phyloP scores from a whole-genome alignment of 2,888 invertebrate species.

The Brassicogethes aeneus region DNA sequence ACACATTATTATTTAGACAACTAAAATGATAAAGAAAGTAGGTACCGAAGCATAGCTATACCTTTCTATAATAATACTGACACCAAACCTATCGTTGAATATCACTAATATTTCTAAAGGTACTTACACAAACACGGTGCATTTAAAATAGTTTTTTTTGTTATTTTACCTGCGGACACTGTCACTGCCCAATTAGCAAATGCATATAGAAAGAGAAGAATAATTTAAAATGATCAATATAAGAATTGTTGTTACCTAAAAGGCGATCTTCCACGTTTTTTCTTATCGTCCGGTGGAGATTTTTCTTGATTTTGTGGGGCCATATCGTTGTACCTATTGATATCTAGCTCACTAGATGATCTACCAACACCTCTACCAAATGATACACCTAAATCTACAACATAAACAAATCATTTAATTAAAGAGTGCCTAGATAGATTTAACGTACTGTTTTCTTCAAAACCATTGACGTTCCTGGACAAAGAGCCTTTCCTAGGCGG shows the following conservation, averaged over 20 bases:
- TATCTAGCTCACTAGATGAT: slow-evolving; percentile 68
- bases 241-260: slow-evolving; percentile 55
- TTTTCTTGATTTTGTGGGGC: slow-evolving; percentile 33
- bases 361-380: slow-evolving; percentile 50
- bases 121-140: too few species aligned
- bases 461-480: slow-evolving; percentile 43
- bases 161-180: slow-evolving; percentile 15
- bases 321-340: slow-evolving; percentile 58
- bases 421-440: too few species aligned
- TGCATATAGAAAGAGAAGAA: slow-evolving; percentile 10
- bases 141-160: neutral
- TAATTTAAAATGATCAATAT: slow-evolving; percentile 7
- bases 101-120: too few species aligned
- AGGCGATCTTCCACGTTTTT: slow-evolving; percentile 80
- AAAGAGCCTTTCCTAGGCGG: slow-evolving; percentile 72
- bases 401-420: neutral
- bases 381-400: slow-evolving; percentile 20
- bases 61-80: too few species aligned
- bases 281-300: slow-evolving; percentile 48
- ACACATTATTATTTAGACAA: neutral
- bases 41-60: too few species aligned
- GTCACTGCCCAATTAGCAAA: slow-evolving; percentile 13
- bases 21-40: too few species aligned
- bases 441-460: slow-evolving; percentile 30
- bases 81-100: too few species aligned